Evolutionary conservation across 2,888 invertebrate species (phyloP).

Genomic region (Erebia aethiops): DNA sequence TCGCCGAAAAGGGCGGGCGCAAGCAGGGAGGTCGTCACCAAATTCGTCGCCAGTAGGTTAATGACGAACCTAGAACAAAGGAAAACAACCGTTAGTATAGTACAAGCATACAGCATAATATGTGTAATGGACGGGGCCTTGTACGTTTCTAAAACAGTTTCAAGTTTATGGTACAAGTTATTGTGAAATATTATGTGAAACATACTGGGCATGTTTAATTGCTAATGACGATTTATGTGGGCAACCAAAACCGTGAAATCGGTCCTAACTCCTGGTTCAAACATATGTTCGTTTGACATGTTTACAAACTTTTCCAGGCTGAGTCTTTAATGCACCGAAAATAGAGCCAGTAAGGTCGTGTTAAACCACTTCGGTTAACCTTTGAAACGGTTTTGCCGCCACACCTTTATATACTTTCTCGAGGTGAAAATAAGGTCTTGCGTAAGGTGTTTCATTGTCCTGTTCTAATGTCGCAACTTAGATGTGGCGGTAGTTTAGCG

Average conservation of each 20-base stretch:
- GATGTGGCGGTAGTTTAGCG: constrained; percentile 39
- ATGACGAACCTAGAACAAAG: constrained; percentile 85
- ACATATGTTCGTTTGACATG: constrained; percentile 33
- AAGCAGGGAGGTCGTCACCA: constrained; percentile 75
- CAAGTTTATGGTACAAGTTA: constrained; percentile 18
- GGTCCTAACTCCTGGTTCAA: constrained; percentile 21
- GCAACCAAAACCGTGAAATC: constrained; percentile 39
- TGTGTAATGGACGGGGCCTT: constrained; percentile 13
- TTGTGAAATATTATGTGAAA: constrained; percentile 24
- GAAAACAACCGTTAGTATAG: constrained; percentile 39
- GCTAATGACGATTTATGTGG: constrained; percentile 18
- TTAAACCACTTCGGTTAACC: constrained; percentile 24
- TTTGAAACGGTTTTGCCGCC: constrained; percentile 30
- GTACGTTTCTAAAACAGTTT: constrained; percentile 24
- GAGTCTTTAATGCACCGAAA: constrained; percentile 45
- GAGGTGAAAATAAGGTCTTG: constrained; percentile 30
- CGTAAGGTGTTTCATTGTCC: constrained; percentile 37
- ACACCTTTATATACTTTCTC: constrained; percentile 31
- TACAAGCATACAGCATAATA: constrained; percentile 11
- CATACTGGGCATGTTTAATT: constrained; percentile 17
- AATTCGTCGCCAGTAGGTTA: constrained; percentile 78
- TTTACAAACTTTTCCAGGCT: constrained; percentile 48
- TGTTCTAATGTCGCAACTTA: constrained; percentile 40
- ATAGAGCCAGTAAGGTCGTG: constrained; percentile 41
- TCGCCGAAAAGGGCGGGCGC: constrained; percentile 78